phyloP scores from a whole-genome alignment of 2,888 invertebrate genomes.

The Altica lythri region DNA sequence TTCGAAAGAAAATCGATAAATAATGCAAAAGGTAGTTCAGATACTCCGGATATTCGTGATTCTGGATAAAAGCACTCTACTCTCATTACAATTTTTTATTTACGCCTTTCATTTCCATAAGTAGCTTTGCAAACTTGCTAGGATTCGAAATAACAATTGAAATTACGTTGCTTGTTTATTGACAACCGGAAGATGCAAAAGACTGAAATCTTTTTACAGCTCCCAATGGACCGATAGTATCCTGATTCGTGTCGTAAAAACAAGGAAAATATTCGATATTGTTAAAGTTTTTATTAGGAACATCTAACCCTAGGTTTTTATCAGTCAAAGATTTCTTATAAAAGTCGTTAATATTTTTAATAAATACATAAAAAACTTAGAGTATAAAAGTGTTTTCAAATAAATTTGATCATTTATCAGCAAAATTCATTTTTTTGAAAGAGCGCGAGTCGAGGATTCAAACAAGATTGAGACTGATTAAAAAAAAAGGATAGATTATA shows the following conservation, averaged over 20 bases:
- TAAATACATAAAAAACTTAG: too few relatives aligned
- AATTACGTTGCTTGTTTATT: conserved; percentile 25
- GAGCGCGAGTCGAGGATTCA: too few relatives aligned
- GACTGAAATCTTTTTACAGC: conserved; percentile 11
- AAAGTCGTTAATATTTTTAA: too few relatives aligned
- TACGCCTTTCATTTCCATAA: conserved; percentile 33
- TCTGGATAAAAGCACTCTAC: conserved; percentile 26
- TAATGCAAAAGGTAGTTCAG: conserved; percentile 27
- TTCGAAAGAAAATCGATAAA: conserved; percentile 24
- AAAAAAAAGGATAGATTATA: too few relatives aligned
- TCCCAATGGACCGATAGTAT: conserved; percentile 10
- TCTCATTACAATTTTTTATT: conserved; percentile 33
- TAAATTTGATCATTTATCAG: too few relatives aligned
- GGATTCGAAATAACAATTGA: conserved; percentile 23
- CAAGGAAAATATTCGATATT: conserved; percentile 5
- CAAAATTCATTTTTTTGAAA: too few relatives aligned
- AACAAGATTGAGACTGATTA: too few relatives aligned
- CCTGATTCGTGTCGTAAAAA: conserved; percentile 14
- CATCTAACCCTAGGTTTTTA: too few relatives aligned
- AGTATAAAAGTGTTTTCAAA: too few relatives aligned
- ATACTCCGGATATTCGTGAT: conserved; percentile 26
- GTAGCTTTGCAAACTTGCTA: conserved; percentile 27
- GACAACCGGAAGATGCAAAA: conserved; percentile 7
- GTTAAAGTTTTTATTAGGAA: not conserved
- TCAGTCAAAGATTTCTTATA: too few relatives aligned